Evolutionary conservation across 2,888 invertebrate genomes (phyloP), one percentile per base, ranked within the genome.

Genomic region (Bombylius discolor): DNA sequence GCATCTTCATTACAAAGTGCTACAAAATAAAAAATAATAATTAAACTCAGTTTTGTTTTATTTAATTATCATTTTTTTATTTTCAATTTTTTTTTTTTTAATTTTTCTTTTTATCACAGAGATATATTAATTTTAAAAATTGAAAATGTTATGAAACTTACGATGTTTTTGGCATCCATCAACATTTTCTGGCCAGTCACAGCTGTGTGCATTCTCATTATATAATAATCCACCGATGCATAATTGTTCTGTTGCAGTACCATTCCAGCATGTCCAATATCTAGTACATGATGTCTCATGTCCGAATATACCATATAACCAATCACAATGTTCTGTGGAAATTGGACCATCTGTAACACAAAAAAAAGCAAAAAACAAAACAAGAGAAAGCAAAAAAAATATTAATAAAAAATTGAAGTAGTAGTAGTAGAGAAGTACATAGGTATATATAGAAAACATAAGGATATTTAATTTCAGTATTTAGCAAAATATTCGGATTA

Each of bases 181-280:
- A 1, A 93, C 92, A 70, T 92, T 91, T 56, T 92, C 91, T 0
- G 93, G 93, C 92, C 92, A 93, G 73, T 93, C 93, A 71, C 93
- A 93, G 51, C 91, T 89, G 71, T 92, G 89, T 0, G 90, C 87
- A 65, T 85, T 82, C 74, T 93, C 92, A 70, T 92, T 92, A 79
- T 92, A 93, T 34, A 93, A 79, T 49, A 93, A 80, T 1, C 92
- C 92, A 33, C 92, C 92, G 67, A 92, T 92, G 74, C 93, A 93
- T 53, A 91, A 82, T 72, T 93, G 92, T 68, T 93, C 92, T 0
- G 90, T 91, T 12, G 91, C 87, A 0, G 93, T 93, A 14, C 92
- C 92, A 73, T 93, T 93, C 93, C 92, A 93, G 72, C 93, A 93
- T 0, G 92, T 92, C 92, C 92, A 93, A 72, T 92, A 93, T 51